phyloP scores from a whole-genome alignment of 2,888 invertebrate species.

The Caenorhabditis uteleia region DNA sequence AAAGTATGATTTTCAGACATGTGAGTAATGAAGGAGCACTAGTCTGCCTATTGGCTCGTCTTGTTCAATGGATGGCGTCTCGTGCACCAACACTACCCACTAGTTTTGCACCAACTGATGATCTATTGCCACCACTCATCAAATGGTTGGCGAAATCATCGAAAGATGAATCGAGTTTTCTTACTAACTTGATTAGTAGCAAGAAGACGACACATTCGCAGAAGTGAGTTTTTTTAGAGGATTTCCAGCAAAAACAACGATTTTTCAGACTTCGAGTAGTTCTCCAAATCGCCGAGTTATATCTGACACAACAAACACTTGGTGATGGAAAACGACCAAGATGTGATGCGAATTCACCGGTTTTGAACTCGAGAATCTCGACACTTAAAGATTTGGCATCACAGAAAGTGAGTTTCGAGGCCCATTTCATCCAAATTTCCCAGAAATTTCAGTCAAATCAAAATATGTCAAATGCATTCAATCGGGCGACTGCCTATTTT shows the following conservation, averaged over 20 bases:
- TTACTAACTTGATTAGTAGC: conserved; percentile 34
- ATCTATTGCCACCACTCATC: conserved; percentile 31
- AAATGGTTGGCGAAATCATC: conserved; percentile 36
- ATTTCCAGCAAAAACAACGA: not conserved
- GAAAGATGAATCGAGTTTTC: conserved; percentile 45
- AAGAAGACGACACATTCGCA: conserved; percentile 49
- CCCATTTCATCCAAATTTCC: not conserved
- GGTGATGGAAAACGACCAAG: conserved; percentile 46
- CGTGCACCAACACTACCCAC: conserved; percentile 13
- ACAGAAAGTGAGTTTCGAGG: conserved; percentile 27
- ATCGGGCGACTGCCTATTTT: conserved; percentile 48
- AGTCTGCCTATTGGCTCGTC: conserved; percentile 45
- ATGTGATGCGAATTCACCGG: conserved; percentile 44
- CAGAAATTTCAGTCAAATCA: conserved; percentile 34
- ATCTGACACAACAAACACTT: conserved; percentile 55
- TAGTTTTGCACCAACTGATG: conserved; percentile 34
- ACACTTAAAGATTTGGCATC: conserved; percentile 55
- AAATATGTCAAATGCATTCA: conserved; percentile 42
- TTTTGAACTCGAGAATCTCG: conserved; percentile 55
- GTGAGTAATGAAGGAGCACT: conserved; percentile 52
- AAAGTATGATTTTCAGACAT: conserved; percentile 32
- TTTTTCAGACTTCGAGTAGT: conserved; percentile 54
- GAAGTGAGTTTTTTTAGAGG: conserved; percentile 24
- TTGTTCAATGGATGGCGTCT: conserved; percentile 37
- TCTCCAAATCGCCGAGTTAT: conserved; percentile 54